These are phyloP conservation scores for Dryobates pubescens DNA, from an alignment of 2,797 vertebrate genomes.

Conservation along the genomic window DNA sequence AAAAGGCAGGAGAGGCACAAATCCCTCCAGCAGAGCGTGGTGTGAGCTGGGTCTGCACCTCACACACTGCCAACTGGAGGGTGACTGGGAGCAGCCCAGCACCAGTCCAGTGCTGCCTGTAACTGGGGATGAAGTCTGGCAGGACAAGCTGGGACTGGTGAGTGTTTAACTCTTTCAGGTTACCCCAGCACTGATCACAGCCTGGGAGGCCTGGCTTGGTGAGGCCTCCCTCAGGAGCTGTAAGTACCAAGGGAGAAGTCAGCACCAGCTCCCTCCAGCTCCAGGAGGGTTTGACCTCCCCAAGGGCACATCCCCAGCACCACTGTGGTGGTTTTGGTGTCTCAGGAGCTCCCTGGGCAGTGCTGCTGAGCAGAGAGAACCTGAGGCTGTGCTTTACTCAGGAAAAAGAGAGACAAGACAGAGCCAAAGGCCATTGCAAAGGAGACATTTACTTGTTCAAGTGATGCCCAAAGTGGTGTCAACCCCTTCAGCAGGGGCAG, in stretches of 20 bases:
- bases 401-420: neutral
- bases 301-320: neutral
- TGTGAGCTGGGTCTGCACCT: neutral
- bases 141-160: neutral
- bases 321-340: fast-evolving
- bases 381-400: fast-evolving
- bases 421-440: neutral
- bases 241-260: neutral
- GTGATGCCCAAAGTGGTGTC: fast-evolving
- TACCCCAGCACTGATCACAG: fast-evolving
- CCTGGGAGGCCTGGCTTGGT: neutral
- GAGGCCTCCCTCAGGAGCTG: neutral
- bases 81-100: neutral
- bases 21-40: fast-evolving
- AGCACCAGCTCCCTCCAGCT: fast-evolving
- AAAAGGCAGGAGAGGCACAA: fast-evolving
- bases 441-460: neutral
- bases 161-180: neutral
- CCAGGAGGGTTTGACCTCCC: neutral
- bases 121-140: neutral
- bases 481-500: neutral
- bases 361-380: neutral
- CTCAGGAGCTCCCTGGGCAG: neutral
- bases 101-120: neutral
- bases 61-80: fast-evolving